A percentile compares a stretch with the other conserved stretches of the same genome.
Evolutionary conservation across 1,140 invertebrate species (phyloP).

Genomic region (Ceratina japonica): DNA sequence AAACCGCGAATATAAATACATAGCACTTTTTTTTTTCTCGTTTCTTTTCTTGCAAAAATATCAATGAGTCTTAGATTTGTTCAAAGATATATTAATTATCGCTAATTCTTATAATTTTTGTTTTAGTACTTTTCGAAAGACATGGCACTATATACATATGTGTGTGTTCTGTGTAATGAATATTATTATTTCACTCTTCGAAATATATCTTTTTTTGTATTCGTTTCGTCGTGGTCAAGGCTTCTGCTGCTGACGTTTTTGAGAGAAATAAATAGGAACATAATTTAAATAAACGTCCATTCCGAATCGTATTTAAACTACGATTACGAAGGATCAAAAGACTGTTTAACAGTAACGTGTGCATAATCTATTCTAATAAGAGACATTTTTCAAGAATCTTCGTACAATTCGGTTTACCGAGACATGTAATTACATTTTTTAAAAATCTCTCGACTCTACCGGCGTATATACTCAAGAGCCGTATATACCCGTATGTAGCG

Average conservation of each 20-base stretch:
- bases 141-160: constrained; percentile 55
- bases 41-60: constrained; percentile 20
- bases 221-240: constrained; percentile 27
- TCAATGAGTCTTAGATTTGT: constrained; percentile 19
- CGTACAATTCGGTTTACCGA: constrained; percentile 1
- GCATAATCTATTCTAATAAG: constrained; percentile 20
- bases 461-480: constrained; percentile 19
- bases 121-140: constrained; percentile 43
- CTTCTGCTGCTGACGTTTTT: constrained; percentile 28
- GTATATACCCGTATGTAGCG: constrained; percentile 39
- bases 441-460: too few species aligned
- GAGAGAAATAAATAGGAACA: constrained; percentile 53
- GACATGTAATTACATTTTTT: too few species aligned
- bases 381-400: constrained; percentile 32
- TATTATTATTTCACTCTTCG: constrained; percentile 25
- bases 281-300: constrained; percentile 50
- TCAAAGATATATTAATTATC: constrained; percentile 33
- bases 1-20: neutral
- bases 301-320: constrained; percentile 39
- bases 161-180: constrained; percentile 44
- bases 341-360: constrained; percentile 37
- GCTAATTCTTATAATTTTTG: constrained; percentile 33
- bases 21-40: neutral
- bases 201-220: constrained; percentile 23
- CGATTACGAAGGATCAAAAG: constrained; percentile 31